phyloP scores from a whole-genome alignment of 2,888 invertebrate genomes.

The Empis livida region DNA sequence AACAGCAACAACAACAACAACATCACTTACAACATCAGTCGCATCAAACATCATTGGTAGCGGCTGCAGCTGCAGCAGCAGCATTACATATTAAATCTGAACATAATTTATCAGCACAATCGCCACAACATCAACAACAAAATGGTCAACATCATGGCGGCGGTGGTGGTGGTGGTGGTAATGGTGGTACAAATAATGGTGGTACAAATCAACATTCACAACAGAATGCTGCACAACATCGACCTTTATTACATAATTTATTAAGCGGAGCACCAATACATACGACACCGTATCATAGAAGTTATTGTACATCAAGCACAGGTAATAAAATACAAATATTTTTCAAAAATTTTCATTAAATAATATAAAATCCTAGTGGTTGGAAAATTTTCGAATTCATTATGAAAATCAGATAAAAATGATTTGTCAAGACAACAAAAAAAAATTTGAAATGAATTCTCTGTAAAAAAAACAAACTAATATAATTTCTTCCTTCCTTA shows the following conservation, averaged over 20 bases:
- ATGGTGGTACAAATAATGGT: slow-evolving; percentile 7
- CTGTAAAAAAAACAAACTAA: too few species aligned
- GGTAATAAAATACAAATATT: slow-evolving; percentile 21
- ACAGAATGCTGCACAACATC: slow-evolving; percentile 27
- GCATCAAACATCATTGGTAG: slow-evolving; percentile 16
- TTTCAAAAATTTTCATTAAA: too few species aligned
- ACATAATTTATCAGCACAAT: slow-evolving; percentile 25
- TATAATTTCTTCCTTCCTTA: too few species aligned
- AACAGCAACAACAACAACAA: slow-evolving; percentile 23
- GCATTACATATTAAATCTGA: slow-evolving; percentile 32
- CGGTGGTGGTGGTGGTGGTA: slow-evolving; percentile 8
- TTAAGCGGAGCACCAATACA: slow-evolving; percentile 35
- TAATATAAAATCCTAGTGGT: too few species aligned
- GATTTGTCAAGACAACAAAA: too few species aligned
- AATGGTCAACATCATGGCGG: slow-evolving; percentile 19
- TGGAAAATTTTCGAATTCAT: too few species aligned
- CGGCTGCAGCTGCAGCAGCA: slow-evolving; percentile 19
- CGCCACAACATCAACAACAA: slow-evolving; percentile 24
- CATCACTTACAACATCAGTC: slow-evolving; percentile 23
- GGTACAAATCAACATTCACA: slow-evolving; percentile 23
- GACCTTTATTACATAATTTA: slow-evolving; percentile 34
- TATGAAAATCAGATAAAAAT: too few species aligned
- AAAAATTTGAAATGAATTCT: too few species aligned
- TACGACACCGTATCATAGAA: slow-evolving; percentile 35
- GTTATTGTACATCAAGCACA: slow-evolving; percentile 36